Evolutionary conservation across 2,888 invertebrate species (phyloP).

Genomic region (Perdita meconis): DNA sequence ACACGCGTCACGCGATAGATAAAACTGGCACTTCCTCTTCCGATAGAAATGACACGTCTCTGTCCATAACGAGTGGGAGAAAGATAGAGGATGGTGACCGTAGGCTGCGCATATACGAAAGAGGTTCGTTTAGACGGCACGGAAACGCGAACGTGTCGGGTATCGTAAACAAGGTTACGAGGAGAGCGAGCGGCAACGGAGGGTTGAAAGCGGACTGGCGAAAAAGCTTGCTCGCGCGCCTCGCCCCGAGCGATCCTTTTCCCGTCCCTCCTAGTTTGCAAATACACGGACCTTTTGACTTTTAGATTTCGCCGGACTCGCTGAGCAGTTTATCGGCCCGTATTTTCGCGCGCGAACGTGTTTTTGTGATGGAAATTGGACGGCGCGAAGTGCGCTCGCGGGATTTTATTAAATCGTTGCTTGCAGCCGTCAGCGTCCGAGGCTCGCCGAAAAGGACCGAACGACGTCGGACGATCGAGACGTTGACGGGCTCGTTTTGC

Average conservation of each 20-base stretch:
- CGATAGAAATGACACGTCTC: background rate
- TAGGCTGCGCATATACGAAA: background rate
- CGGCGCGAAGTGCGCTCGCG: background rate
- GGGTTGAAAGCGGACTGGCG: constrained; percentile 4
- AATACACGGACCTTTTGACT: constrained; percentile 50
- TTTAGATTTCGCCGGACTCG: constrained; percentile 24
- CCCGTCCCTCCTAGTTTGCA: constrained; percentile 20
- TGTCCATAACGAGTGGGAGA: background rate
- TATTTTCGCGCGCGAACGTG: constrained; percentile 19
- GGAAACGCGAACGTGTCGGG: constrained; percentile 23
- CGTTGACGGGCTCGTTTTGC: background rate
- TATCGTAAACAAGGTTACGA: constrained; percentile 61
- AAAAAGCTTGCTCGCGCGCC: constrained; percentile 26
- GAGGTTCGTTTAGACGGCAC: constrained; percentile 31
- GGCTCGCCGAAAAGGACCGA: no score
- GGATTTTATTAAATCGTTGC: constrained; percentile 24
- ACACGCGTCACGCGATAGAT: background rate
- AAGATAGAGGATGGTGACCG: no score
- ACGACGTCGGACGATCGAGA: background rate
- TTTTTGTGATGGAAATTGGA: constrained; percentile 45
- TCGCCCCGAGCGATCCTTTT: constrained; percentile 12
- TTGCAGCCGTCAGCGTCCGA: no score
- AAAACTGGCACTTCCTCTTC: constrained; percentile 20
- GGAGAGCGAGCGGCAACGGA: constrained; percentile 5
- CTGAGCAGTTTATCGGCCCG: constrained; percentile 11